These are phyloP conservation scores for Epizoanthus illoricatus DNA, from an alignment of 92 coral and sea anemone species.

Conservation along the genomic window DNA sequence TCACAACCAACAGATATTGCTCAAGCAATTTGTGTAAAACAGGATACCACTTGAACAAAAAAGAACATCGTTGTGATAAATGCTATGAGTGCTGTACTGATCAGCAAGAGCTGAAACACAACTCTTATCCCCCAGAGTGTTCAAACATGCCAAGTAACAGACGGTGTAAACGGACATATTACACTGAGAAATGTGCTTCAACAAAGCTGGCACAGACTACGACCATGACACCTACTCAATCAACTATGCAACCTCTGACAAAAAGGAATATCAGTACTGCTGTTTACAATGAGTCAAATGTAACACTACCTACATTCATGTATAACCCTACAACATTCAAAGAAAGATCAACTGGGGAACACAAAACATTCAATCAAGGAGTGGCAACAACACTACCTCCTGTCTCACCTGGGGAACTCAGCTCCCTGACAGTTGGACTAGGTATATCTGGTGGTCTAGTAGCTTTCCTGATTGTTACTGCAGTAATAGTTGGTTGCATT, in stretches of 20 bases:
- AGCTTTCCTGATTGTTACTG: no score
- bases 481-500: no score
- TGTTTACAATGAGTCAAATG: not conserved
- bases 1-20: not conserved
- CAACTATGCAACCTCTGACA: not conserved
- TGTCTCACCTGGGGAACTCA: no score
- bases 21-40: not conserved
- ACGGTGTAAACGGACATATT: not conserved
- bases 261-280: not conserved
- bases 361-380: no score
- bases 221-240: not conserved
- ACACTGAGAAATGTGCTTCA: not conserved
- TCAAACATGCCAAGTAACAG: not conserved
- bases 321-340: no score
- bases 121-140: not conserved
- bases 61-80: not conserved
- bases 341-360: no score
- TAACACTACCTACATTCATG: no score
- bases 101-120: not conserved
- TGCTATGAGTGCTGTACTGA: not conserved
- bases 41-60: not conserved
- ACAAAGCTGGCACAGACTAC: not conserved
- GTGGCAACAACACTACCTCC: no score
- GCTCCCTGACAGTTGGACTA: no score
- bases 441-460: no score